Evolutionary conservation across 1,140 invertebrate genomes (phyloP).

Genomic region (Drosophila kepulauana): DNA sequence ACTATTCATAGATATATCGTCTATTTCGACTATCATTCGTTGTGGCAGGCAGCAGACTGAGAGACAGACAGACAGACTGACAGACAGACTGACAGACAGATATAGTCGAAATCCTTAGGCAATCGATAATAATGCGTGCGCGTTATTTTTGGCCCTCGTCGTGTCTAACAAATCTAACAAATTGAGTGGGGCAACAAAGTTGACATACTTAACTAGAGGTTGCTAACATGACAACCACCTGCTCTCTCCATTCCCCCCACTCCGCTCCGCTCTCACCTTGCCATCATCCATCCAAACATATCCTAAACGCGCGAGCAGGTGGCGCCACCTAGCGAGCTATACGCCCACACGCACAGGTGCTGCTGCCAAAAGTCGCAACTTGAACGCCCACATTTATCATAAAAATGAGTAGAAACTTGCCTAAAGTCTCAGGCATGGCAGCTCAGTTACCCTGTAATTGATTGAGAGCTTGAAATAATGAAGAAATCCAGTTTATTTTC

Average conservation of each 20-base stretch:
- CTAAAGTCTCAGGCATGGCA: background rate
- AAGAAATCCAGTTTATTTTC: too few species aligned
- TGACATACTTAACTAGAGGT: slow-evolving; percentile 63
- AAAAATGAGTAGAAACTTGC: slow-evolving; percentile 14
- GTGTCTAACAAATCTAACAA: slow-evolving; percentile 50
- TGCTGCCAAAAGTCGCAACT: slow-evolving; percentile 52
- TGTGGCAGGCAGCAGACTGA: background rate
- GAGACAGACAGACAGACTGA: background rate
- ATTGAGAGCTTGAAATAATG: too few species aligned
- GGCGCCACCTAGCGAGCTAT: background rate
- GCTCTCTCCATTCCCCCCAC: background rate
- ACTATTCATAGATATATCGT: slow-evolving; percentile 58
- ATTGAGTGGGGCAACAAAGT: slow-evolving; percentile 58
- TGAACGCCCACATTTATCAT: slow-evolving; percentile 57
- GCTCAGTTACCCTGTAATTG: slow-evolving; percentile 16
- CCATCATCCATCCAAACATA: background rate
- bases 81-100: background rate
- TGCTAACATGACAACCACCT: slow-evolving; percentile 37
- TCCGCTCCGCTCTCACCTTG: background rate
- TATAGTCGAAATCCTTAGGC: slow-evolving; percentile 12
- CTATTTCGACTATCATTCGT: background rate
- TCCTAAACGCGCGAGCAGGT: background rate
- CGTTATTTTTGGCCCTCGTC: slow-evolving; percentile 33
- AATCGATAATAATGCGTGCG: slow-evolving; percentile 69
- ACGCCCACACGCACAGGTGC: slow-evolving; percentile 28